A percentile compares a stretch with the other conserved stretches of the same genome.
These are phyloP conservation scores for Synanthedon tipuliformis DNA, from an alignment of 2,888 invertebrate genomes.

Conservation along the genomic window DNA sequence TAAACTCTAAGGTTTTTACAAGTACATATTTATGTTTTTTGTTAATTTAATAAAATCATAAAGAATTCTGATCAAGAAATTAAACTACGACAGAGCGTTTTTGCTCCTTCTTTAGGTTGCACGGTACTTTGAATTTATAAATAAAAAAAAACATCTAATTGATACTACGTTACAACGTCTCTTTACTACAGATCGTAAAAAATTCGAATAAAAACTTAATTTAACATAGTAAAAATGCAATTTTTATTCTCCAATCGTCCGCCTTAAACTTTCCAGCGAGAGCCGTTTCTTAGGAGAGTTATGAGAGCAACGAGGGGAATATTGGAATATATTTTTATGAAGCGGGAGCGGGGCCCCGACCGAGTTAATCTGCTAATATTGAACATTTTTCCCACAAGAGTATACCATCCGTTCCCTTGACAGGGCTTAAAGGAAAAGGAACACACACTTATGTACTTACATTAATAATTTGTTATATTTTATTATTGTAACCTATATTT, in stretches of 20 bases:
- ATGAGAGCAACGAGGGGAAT: constrained; percentile 56
- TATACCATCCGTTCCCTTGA: constrained; percentile 27
- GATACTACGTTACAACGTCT: constrained; percentile 9
- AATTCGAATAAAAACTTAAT: constrained; percentile 56
- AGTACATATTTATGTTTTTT: too few species aligned
- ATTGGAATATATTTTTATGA: constrained; percentile 62
- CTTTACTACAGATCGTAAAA: constrained; percentile 34
- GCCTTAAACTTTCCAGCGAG: constrained; percentile 56
- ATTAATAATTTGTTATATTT: background rate
- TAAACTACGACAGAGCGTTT: too few species aligned
- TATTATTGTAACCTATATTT: background rate
- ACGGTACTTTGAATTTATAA: too few species aligned
- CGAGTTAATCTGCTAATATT: constrained; percentile 63
- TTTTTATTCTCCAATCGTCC: constrained; percentile 59
- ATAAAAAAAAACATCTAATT: constrained; percentile 8
- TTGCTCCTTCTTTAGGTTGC: too few species aligned
- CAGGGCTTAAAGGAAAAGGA: background rate
- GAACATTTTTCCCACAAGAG: constrained; percentile 32
- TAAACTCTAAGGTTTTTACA: too few species aligned
- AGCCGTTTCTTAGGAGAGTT: constrained; percentile 53
- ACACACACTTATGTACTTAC: background rate
- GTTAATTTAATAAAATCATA: too few species aligned
- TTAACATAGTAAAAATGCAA: constrained; percentile 56
- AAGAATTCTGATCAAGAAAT: too few species aligned
- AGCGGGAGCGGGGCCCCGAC: constrained; percentile 45